phyloP scores from a whole-genome alignment of 2,113 vertebrate genomes.

The Perca fluviatilis region DNA sequence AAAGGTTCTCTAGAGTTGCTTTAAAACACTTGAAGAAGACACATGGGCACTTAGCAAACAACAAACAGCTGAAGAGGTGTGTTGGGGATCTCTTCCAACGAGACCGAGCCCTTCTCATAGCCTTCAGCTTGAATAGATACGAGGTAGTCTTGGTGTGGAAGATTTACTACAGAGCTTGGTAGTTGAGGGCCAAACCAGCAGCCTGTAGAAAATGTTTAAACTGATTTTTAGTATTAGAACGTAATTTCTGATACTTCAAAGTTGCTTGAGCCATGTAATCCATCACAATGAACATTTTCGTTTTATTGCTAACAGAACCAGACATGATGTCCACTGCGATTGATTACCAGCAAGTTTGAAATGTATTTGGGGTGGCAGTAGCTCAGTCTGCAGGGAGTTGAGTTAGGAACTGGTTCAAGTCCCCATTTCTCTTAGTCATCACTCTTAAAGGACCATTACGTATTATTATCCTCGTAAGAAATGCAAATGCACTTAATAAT shows the following conservation, averaged over 20 bases:
- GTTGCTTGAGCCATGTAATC: neutral
- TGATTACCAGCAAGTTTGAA: constrained; percentile 1
- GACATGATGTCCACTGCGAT: neutral
- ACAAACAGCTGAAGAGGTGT: neutral
- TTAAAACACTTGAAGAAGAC: constrained; percentile 4
- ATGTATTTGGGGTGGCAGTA: neutral
- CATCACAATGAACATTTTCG: neutral
- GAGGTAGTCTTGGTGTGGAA: neutral
- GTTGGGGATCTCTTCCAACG: neutral
- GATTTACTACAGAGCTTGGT: neutral
- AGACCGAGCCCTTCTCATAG: neutral
- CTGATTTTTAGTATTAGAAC: neutral
- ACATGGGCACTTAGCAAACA: neutral
- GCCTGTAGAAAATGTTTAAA: neutral
- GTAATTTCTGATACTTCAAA: neutral
- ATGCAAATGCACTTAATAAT: neutral
- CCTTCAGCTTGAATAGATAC: neutral
- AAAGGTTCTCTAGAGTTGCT: too few relatives aligned
- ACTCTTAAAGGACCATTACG: neutral
- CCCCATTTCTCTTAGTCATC: neutral
- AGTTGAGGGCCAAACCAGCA: neutral
- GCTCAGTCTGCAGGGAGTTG: too few relatives aligned
- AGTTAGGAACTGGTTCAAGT: too few relatives aligned
- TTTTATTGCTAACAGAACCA: neutral
- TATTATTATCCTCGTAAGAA: neutral